Evolutionary conservation across 2,888 invertebrate species (phyloP).

Genomic region (Gymnosoma rotundatum): DNA sequence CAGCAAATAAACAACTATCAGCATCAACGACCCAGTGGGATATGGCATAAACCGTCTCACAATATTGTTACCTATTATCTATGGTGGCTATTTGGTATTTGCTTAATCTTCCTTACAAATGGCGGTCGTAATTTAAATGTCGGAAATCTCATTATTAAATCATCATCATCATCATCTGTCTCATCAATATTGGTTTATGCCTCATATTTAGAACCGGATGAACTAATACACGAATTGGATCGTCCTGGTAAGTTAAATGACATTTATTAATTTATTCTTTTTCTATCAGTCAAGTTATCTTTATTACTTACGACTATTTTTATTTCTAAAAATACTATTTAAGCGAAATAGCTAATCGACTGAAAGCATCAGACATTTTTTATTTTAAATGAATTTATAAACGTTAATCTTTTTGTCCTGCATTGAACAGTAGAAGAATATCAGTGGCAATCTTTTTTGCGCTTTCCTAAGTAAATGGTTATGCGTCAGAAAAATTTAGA

Average conservation of each 20-base stretch:
- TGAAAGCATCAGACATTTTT: too few relatives aligned
- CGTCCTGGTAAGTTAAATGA: conserved; percentile 78
- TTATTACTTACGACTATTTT: too few relatives aligned
- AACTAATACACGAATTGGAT: conserved; percentile 82
- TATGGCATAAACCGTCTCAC: conserved; percentile 62
- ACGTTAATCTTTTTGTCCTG: too few relatives aligned
- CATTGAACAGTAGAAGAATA: too few relatives aligned
- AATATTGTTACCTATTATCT: conserved; percentile 75
- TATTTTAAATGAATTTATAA: too few relatives aligned
- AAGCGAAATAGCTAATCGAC: too few relatives aligned
- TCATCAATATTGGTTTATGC: conserved; percentile 73
- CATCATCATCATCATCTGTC: conserved; percentile 69
- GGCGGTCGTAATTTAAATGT: conserved; percentile 72
- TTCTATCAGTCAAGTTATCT: too few relatives aligned
- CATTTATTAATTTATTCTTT: not conserved
- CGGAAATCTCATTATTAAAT: conserved; percentile 67
- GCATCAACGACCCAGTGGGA: conserved; percentile 64
- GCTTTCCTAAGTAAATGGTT: too few relatives aligned
- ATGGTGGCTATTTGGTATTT: conserved; percentile 79
- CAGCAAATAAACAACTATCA: conserved; percentile 44
- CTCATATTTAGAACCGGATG: conserved; percentile 81
- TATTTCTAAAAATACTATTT: too few relatives aligned
- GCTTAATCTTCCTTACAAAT: conserved; percentile 76
- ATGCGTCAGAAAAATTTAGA: too few relatives aligned
- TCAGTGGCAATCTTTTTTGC: too few relatives aligned